These are phyloP conservation scores for Ardeotis arabs DNA, from an alignment of 2,113 vertebrate genomes.

Conservation along the genomic window DNA sequence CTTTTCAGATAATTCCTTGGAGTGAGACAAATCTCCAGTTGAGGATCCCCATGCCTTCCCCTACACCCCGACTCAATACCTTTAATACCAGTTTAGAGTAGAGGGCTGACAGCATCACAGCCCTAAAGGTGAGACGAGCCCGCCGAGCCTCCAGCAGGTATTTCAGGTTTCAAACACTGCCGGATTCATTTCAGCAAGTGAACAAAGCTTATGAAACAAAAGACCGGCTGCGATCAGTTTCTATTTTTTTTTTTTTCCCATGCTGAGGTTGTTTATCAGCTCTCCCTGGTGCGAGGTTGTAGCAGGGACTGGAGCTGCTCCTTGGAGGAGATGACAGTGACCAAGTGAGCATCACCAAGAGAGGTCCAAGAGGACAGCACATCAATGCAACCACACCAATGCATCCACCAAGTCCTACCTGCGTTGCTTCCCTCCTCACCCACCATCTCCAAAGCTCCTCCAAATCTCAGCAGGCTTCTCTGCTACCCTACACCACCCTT, in stretches of 20 bases:
- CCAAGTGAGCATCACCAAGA: not conserved
- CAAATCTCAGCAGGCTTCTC: not conserved
- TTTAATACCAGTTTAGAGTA: not conserved
- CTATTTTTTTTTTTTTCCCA: not conserved
- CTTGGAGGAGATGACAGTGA: not conserved
- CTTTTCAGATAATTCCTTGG: not conserved
- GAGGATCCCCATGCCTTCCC: not conserved
- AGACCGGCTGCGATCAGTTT: not conserved
- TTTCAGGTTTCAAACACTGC: constrained; percentile 12
- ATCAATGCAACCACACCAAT: not conserved
- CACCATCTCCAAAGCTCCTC: not conserved
- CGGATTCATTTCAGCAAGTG: not conserved
- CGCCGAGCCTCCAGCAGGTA: constrained; percentile 6
- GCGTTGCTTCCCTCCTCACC: rapidly evolving
- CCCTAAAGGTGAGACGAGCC: not conserved
- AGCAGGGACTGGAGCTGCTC: not conserved
- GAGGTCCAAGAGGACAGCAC: rapidly evolving
- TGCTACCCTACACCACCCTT: not conserved
- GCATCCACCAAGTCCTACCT: not conserved
- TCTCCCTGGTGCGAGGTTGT: not conserved
- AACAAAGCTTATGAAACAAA: constrained; percentile 20
- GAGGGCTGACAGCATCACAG: not conserved
- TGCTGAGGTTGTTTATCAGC: not conserved
- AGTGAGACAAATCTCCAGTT: not conserved
- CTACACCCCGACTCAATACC: not conserved